phyloP scores from a whole-genome alignment of 2,113 vertebrate species.

The Merops nubicus region DNA sequence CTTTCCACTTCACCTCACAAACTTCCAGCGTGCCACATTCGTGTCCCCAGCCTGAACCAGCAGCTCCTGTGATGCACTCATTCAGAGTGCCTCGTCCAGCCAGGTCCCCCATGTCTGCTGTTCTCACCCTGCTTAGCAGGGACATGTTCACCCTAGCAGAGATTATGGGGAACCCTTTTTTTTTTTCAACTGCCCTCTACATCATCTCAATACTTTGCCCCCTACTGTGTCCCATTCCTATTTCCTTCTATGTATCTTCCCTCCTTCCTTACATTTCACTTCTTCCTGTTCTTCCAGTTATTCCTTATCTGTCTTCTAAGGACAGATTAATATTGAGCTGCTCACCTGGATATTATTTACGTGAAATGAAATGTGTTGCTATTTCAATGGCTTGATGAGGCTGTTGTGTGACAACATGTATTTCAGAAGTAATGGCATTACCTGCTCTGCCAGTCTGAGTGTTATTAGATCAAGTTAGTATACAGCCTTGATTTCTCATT shows the following conservation, averaged over 20 bases:
- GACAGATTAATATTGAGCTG: not conserved
- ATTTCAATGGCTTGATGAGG: not conserved
- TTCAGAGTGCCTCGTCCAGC: not conserved
- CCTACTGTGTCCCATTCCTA: not conserved
- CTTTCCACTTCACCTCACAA: not conserved
- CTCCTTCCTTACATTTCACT: not conserved
- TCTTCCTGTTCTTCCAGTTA: not conserved
- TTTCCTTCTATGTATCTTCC: not conserved
- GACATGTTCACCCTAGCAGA: not conserved
- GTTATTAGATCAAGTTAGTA: not conserved
- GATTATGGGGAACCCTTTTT: not conserved
- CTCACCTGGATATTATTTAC: not conserved
- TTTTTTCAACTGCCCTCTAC: not conserved
- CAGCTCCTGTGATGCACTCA: rapidly evolving
- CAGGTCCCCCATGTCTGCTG: not conserved
- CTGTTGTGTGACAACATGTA: not conserved
- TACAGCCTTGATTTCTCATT: not conserved
- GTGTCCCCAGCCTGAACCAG: not conserved
- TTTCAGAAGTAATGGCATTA: not conserved
- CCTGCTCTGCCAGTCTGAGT: not conserved
- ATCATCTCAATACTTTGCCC: not conserved
- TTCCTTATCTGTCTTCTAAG: not conserved
- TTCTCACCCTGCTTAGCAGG: not conserved
- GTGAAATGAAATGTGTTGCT: not conserved
- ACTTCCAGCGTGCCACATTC: not conserved